phyloP scores from a whole-genome alignment of 2,888 invertebrate genomes.

The Epistrophella euchroma region DNA sequence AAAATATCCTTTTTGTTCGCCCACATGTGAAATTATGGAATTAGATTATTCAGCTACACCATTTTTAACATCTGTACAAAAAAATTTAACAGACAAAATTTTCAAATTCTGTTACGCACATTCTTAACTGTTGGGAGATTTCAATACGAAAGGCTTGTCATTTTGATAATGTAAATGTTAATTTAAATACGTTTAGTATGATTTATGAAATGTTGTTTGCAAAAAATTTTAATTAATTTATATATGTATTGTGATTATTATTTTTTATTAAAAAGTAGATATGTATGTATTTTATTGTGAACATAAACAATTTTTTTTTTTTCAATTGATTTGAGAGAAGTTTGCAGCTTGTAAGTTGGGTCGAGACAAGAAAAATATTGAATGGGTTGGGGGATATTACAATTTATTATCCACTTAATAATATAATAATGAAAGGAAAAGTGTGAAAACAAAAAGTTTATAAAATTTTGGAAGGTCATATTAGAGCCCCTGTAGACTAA shows the following conservation, averaged over 20 bases:
- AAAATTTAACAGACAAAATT: conserved; percentile 89
- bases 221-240: not conserved
- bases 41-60: conserved; percentile 91
- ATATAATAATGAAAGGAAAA: no score
- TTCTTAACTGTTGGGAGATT: conserved; percentile 98
- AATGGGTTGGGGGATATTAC: no score
- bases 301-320: no score
- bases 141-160: conserved; percentile 94
- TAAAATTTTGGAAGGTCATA: no score
- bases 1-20: conserved; percentile 87
- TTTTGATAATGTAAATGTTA: conserved; percentile 82
- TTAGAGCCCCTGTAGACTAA: no score
- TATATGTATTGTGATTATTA: not conserved
- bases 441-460: no score
- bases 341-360: no score
- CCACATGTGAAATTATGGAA: conserved; percentile 87
- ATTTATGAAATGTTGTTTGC: conserved; percentile 77
- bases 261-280: not conserved
- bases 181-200: conserved; percentile 79
- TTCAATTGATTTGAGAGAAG: no score
- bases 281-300: no score
- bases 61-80: conserved; percentile 90
- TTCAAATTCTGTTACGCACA: conserved; percentile 93
- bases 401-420: no score
- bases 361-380: no score